These are phyloP conservation scores for Melinopterus prodromus DNA, from an alignment of 2,888 invertebrate species.

Conservation along the genomic window DNA sequence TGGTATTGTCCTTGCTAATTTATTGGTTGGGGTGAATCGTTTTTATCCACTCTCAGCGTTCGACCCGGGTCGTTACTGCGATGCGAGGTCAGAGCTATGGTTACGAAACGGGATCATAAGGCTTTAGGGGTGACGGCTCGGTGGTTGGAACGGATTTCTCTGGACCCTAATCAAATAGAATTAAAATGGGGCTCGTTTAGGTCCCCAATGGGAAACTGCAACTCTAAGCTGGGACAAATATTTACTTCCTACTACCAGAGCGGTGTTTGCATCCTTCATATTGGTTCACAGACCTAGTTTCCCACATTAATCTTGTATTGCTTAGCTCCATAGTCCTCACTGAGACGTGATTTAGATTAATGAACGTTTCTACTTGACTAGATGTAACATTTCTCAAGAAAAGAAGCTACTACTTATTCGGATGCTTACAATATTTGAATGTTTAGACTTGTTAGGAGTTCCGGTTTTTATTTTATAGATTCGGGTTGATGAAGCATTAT, in stretches of 20 bases:
- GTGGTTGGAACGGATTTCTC: background rate
- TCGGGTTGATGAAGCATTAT: too few species aligned
- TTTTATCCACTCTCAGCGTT: background rate
- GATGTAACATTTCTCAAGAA: too few species aligned
- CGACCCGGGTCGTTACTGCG: constrained; percentile 14
- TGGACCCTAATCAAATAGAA: constrained; percentile 27
- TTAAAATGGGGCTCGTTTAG: constrained; percentile 17
- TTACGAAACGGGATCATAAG: constrained; percentile 10
- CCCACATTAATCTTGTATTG: background rate
- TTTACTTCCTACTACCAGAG: constrained; percentile 19
- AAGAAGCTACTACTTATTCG: too few species aligned
- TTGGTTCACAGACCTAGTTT: constrained; percentile 8
- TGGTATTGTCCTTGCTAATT: constrained; percentile 35
- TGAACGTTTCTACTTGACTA: too few species aligned
- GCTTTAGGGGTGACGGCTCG: constrained; percentile 1
- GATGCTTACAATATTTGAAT: too few species aligned
- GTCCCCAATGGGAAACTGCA: constrained; percentile 7
- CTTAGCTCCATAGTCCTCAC: background rate
- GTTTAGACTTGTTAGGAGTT: too few species aligned
- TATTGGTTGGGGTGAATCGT: constrained; percentile 19
- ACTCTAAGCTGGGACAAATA: constrained; percentile 10
- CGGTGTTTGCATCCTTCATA: background rate
- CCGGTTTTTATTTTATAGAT: too few species aligned
- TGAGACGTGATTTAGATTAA: background rate
- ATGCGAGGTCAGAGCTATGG: constrained; percentile 19